phyloP scores from a whole-genome alignment of 37 sponge, comb jelly and placozoan species.

The Haliclona indistincta region DNA sequence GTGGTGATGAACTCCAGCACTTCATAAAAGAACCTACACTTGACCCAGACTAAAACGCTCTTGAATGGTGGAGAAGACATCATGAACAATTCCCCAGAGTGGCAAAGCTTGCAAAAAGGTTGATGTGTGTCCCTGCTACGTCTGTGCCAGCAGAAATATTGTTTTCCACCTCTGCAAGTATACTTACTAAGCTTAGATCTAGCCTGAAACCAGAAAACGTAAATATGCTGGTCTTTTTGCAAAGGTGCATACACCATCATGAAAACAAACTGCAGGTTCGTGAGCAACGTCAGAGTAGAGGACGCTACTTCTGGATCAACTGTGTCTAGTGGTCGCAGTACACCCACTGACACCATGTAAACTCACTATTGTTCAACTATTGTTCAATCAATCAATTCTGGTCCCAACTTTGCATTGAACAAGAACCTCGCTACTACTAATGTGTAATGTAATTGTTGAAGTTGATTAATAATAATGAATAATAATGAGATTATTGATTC shows the following conservation, averaged over 20 bases:
- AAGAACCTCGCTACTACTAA: not conserved
- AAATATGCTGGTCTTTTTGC: no score
- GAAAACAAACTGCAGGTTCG: no score
- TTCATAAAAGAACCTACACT: not conserved
- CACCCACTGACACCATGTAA: no score
- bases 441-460: not conserved
- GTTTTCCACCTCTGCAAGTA: not conserved
- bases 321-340: no score
- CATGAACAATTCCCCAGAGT: not conserved
- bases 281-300: no score
- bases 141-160: no score
- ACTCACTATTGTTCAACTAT: no score
- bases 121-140: not conserved
- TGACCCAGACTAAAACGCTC: not conserved
- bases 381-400: no score
- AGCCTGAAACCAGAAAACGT: no score
- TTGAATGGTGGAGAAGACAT: not conserved
- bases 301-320: no score
- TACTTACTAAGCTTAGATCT: conserved; percentile 5
- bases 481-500: not conserved
- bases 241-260: no score
- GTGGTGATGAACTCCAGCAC: not conserved
- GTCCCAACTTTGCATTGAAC: no score
- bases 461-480: not conserved
- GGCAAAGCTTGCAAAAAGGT: not conserved